Percentiles rank a stretch among this genome's conserved stretches.
phyloP scores from a whole-genome alignment of 1,140 invertebrate genomes.

The Lepidurus packardi region DNA sequence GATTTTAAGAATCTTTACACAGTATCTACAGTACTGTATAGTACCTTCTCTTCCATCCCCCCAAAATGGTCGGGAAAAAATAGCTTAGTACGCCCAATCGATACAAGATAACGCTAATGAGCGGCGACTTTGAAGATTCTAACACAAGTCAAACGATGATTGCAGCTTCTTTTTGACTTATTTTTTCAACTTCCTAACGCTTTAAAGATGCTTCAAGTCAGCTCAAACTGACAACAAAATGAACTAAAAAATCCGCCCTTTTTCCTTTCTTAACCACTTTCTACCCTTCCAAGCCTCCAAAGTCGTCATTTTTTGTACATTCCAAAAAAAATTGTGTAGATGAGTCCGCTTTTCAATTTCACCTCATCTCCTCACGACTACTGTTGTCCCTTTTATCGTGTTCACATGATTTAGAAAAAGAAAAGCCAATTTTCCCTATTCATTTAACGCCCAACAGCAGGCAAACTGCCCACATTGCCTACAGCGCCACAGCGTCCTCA shows the following conservation, averaged over 20 bases:
- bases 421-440: conserved; percentile 15
- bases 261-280: too few species aligned
- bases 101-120: neutral
- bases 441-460: neutral
- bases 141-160: neutral
- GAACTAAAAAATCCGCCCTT: neutral
- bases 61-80: neutral
- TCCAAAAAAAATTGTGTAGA: neutral
- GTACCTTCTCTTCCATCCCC: too few species aligned
- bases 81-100: neutral
- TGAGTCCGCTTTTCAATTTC: neutral
- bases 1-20: too few species aligned
- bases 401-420: neutral
- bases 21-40: too few species aligned
- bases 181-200: neutral
- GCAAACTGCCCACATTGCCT: too few species aligned
- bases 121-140: neutral
- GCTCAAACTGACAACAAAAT: neutral
- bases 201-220: neutral
- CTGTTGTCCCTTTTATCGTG: neutral
- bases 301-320: neutral
- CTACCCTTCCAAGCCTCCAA: neutral
- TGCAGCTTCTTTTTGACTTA: neutral
- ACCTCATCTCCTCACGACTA: neutral
- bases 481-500: too few species aligned